Evolutionary conservation across 2,888 invertebrate species (phyloP).

Genomic region (Ophion ventricosus): DNA sequence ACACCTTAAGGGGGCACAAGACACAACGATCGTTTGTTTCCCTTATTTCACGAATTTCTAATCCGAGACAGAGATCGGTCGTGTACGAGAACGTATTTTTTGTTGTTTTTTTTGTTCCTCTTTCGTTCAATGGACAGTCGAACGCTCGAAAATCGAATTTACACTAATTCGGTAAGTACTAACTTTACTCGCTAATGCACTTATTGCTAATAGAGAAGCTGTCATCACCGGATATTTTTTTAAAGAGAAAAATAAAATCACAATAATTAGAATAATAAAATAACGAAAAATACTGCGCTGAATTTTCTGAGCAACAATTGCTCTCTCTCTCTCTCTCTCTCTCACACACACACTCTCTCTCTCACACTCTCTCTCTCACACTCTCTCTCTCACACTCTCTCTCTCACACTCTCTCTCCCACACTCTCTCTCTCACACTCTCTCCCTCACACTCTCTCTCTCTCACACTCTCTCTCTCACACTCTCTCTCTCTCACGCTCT

Average conservation of each 20-base stretch:
- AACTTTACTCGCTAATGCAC: slow-evolving; percentile 49
- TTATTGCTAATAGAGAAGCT: slow-evolving; percentile 56
- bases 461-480: no score
- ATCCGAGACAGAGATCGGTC: slow-evolving; percentile 63
- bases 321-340: not conserved
- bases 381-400: no score
- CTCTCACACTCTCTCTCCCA: no score
- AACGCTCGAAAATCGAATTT: slow-evolving; percentile 40
- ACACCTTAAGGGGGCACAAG: slow-evolving; percentile 37
- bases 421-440: no score
- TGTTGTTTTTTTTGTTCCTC: slow-evolving; percentile 32
- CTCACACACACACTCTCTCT: no score
- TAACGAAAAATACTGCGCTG: slow-evolving; percentile 46
- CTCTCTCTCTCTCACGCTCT: no score
- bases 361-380: no score
- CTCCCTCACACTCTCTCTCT: no score
- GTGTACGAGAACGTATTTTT: slow-evolving; percentile 58
- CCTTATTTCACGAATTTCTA: slow-evolving; percentile 21
- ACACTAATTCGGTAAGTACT: slow-evolving; percentile 59
- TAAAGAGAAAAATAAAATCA: slow-evolving; percentile 9
- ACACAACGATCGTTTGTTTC: slow-evolving; percentile 47
- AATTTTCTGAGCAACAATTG: slow-evolving; percentile 60
- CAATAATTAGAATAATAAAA: not conserved
- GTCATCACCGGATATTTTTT: slow-evolving; percentile 53
- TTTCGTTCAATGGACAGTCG: slow-evolving; percentile 44